phyloP scores from a whole-genome alignment of 2,888 invertebrate genomes.

The Antheraea assamensis region DNA sequence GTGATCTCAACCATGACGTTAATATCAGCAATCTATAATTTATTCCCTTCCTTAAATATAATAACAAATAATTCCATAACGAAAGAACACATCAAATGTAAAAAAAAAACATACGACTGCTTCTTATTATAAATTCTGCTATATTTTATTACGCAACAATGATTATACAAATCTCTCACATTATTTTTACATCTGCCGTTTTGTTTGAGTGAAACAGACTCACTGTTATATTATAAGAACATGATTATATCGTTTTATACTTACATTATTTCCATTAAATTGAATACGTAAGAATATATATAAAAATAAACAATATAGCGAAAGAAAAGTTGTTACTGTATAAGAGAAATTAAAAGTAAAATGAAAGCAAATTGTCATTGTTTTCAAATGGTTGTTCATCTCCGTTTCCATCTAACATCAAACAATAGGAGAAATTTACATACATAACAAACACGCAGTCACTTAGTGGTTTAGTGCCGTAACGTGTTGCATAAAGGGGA shows the following conservation, averaged over 20 bases:
- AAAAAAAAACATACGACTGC: not conserved
- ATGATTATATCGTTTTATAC: not conserved
- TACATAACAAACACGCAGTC: slow-evolving; percentile 30
- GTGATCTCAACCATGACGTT: slow-evolving; percentile 9
- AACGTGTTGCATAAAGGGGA: slow-evolving; percentile 55
- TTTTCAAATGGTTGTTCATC: slow-evolving; percentile 12
- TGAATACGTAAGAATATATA: not conserved
- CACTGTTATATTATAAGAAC: not conserved
- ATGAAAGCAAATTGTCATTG: slow-evolving; percentile 23
- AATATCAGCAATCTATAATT: not conserved
- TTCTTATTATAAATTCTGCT: not conserved
- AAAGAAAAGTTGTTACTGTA: not conserved
- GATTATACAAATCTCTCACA: not conserved
- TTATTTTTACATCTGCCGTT: not conserved
- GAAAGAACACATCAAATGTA: not conserved
- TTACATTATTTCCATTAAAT: not conserved
- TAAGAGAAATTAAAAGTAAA: slow-evolving; percentile 6
- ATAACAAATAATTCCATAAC: not conserved
- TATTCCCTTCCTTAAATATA: not conserved
- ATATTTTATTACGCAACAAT: not conserved
- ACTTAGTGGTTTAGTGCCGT: slow-evolving; percentile 38
- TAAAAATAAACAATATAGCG: not conserved
- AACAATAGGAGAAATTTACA: slow-evolving; percentile 47
- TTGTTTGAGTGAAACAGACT: not conserved
- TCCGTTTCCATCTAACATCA: slow-evolving; percentile 24